A percentile compares a stretch with the other conserved stretches of the same genome.
Conservation (phyloP, 2,797 vertebrate species). For the Tolypeutes matacus region DNA sequence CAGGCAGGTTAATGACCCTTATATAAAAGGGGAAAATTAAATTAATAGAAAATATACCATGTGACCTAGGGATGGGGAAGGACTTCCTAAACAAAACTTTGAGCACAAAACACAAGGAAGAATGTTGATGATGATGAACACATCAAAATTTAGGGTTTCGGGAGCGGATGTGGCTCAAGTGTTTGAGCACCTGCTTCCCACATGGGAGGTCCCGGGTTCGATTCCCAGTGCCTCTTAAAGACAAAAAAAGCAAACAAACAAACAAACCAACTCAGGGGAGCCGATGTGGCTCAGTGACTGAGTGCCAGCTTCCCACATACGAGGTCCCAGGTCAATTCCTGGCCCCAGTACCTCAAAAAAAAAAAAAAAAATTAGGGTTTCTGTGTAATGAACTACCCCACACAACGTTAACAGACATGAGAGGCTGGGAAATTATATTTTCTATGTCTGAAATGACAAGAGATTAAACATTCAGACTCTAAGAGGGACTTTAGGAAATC, state of each 20-base stretch:
- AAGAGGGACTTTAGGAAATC: not conserved
- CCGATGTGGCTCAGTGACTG: too few species aligned
- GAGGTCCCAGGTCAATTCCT: too few species aligned
- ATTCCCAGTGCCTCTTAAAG: too few species aligned
- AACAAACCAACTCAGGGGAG: too few species aligned
- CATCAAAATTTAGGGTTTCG: not conserved
- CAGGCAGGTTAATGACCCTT: not conserved
- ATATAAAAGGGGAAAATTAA: not conserved
- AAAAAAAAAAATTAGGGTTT: not conserved
- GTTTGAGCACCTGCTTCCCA: too few species aligned
- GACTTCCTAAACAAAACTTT: not conserved
- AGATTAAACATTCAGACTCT: not conserved
- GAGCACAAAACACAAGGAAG: constrained; percentile 1
- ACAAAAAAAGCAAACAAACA: too few species aligned
- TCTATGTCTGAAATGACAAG: not conserved
- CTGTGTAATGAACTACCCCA: not conserved
- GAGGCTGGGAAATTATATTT: not conserved
- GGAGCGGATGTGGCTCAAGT: too few species aligned
- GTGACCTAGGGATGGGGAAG: not conserved
- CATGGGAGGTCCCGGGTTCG: too few species aligned
- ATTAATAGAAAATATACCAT: not conserved
- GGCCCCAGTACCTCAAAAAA: too few species aligned
- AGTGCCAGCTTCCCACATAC: too few species aligned
- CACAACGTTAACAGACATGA: not conserved
- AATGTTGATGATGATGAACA: not conserved